Base-by-base conservation (phyloP, 1,140 invertebrate genomes). In the Pseudoatta argentina region DNA sequence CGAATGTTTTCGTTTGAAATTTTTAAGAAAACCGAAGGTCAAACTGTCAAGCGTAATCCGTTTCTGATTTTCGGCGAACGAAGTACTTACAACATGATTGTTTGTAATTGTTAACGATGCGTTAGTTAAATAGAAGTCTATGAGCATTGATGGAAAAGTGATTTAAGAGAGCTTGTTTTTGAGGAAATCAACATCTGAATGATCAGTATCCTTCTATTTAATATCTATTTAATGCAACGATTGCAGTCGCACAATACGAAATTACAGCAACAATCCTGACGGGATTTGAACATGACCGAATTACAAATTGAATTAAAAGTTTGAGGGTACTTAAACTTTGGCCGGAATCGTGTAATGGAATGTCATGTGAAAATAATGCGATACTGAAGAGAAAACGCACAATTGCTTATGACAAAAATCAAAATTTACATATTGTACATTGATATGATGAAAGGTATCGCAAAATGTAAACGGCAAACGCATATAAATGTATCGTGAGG, bases 251-350 rank as follows among this genome's bases (percentile, higher is more conserved):
- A 18, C 78, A 71, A 81, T 71, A 44, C 10, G 34, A 59, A 72
- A 73, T 79, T 86, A 72, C 39, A 81, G 27, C 5, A 73, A 76
- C 55, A 57, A 76, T 61, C 57, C 71, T 27, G 57, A 81, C 71
- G 72, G 53, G 67, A 61, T 87, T 75, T 44, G 48, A 85, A 81
- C 69, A 89, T 67, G 61, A 39, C 30, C 61, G 10, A 55, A 86
- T 39, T 39, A 39, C 34, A 39, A 61, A 59, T 81, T 69, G 64
- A 87, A 85, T 76, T 71, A 73, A 21, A 83, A 71, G 53, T 81
- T 81, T 81, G 51, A 79, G 53, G 10, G 34, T 71, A 48, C 34
- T 30, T 34, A 66, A 81, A 81, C 51, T 71, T 81, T 57, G n/a
- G 30, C 14, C 14, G 14, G 34, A 81, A 21, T 81, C 6, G 21